Base-by-base conservation (phyloP, 2,888 invertebrate genomes). In the Scaptomyza cyrtandrae region DNA sequence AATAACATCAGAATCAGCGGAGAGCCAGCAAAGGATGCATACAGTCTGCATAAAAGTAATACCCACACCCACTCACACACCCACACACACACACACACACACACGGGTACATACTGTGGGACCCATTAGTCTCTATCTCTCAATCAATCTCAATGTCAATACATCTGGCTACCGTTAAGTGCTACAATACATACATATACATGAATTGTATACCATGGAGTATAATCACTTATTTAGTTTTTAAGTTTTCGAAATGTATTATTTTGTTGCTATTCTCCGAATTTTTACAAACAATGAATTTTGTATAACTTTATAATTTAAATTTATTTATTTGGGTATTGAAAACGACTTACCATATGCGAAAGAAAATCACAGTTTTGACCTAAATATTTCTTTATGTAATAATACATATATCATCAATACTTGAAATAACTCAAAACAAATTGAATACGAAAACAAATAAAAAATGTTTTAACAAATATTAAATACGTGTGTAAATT, bases 21-120 rank as follows among this genome's bases (percentile, higher is more conserved):
- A 37, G 46, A 43, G 55, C 16, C 63, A 52, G 55, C 71, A 35
- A 19, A 65, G 60, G 60, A 70, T 64, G 27, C 27, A 57, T 44
- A 53, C 56, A 58, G 53, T 16, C 13, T 43, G 19, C 46, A 52
- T 7, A 43, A 13, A 44, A n/a, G 39, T 24, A n/a, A 29, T 29
- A 37, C 10, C 19, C 27, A 37, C 37, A 13, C 39, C n/a, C 39
- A 53, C 29, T 19, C 44, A 29, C 29, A n/a, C 39, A n/a, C 39
- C n/a, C 33, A 57, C 19, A 27, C 39, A n/a, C n/a, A n/a, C n/a
- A n/a, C n/a, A n/a, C n/a, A n/a, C n/a, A n/a, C 27, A 37, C 37
- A 46, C 45, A 35, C 37, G 54, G n/a, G 44, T n/a, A 19, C 39
- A 43, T 35, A 41, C 63, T n/a, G 16, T 16, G 16, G 49, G 44